Base-by-base conservation (phyloP, 2,888 invertebrate species). In the Ceraclea dissimilis region DNA sequence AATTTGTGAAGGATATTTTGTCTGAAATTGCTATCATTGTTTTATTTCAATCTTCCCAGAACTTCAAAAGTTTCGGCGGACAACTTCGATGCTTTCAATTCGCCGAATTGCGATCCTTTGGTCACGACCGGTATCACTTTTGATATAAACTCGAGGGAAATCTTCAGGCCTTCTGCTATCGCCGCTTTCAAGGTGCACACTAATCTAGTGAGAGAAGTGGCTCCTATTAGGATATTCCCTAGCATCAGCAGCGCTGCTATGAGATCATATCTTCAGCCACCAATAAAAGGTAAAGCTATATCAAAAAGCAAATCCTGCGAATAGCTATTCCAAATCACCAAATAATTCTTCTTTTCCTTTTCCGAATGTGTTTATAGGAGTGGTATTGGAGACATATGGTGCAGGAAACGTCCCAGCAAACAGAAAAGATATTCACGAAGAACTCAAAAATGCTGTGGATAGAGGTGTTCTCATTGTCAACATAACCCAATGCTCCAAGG, bases 341-440 rank as follows among this genome's bases (percentile, higher is more conserved):
- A n/a, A n/a, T n/a, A n/a, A n/a, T n/a, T n/a, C n/a, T n/a, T n/a
- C n/a, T n/a, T n/a, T n/a, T n/a, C n/a, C n/a, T n/a, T n/a, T n/a
- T n/a, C n/a, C n/a, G n/a, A n/a, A n/a, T n/a, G n/a, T n/a, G n/a
- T n/a, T n/a, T 39, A 5, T 63, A 78, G 77, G 97, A 13, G 85
- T 96, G 0, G 89, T 98, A 0, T 71, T 98, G 43, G 92, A 95
- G 71, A 90, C 90, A 0, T 98, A 93, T 66, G 98, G 98, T 0
- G 82, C 90, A 0, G 98, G 98, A 0, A 98, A 99, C 68, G 83
- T 95, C 33, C 97, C 97, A 0, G 83, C 85, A 0, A 87, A 88
- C 67, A 81, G 93, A 8, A 72, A 74, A n/a, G 95, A 95, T 64
- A 74, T 98, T 1, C 71, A 94, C 6, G 75, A 81, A 0, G 88